phyloP scores from a whole-genome alignment of 2,888 invertebrate genomes.

The Theodoxus fluviatilis region DNA sequence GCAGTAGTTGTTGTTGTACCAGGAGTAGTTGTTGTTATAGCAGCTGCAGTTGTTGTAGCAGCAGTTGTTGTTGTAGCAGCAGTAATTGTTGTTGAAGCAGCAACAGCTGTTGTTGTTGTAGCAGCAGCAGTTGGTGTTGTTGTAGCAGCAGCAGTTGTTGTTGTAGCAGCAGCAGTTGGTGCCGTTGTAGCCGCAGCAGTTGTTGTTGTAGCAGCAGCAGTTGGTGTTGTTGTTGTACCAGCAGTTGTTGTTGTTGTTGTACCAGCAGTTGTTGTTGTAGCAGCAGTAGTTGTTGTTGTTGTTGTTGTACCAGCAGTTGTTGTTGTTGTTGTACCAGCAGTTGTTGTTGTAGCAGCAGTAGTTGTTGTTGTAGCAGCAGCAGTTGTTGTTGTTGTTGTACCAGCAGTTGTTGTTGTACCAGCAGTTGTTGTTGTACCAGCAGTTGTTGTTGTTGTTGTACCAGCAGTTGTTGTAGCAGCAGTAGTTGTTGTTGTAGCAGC shows the following conservation, averaged over 20 bases:
- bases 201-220: not conserved
- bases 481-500: not conserved
- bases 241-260: not conserved
- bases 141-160: not conserved
- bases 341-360: not conserved
- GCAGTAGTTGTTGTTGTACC: not conserved
- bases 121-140: not conserved
- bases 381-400: not conserved
- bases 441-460: not conserved
- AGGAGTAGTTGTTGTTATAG: not conserved
- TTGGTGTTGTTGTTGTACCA: not conserved
- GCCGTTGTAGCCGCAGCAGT: not conserved
- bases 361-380: not conserved
- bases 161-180: not conserved
- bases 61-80: not conserved
- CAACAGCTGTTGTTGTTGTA: not conserved
- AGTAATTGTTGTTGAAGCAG: not conserved
- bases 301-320: not conserved
- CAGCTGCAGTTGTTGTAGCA: not conserved
- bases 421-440: not conserved
- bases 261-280: not conserved
- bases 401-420: not conserved
- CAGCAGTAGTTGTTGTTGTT: not conserved
- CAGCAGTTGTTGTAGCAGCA: not conserved
- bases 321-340: no score